Conservation (phyloP, 1,140 invertebrate species). For the Papilio polyxenes region DNA sequence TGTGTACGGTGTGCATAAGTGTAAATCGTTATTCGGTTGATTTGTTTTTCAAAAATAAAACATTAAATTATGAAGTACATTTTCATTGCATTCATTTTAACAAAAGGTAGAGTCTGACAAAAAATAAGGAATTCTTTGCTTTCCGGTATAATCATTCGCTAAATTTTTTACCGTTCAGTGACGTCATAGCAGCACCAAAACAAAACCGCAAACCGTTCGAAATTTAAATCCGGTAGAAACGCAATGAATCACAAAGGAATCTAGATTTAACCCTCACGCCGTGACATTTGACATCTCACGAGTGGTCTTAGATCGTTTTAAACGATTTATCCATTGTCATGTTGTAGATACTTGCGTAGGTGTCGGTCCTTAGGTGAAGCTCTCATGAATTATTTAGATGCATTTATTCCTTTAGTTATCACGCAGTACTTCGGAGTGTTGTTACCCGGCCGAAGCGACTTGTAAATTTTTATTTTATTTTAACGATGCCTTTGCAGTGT, state of each 20-base stretch:
- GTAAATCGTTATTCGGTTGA: too few species aligned
- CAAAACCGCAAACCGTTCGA: constrained; percentile 36
- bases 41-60: too few species aligned
- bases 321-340: constrained; percentile 65
- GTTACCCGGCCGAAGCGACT: constrained; percentile 27
- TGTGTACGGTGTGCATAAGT: too few species aligned
- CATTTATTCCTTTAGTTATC: constrained; percentile 54
- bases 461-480: constrained; percentile 37
- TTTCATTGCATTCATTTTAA: too few species aligned
- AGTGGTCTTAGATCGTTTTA: constrained; percentile 54
- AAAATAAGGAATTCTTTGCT: neutral
- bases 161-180: constrained; percentile 27
- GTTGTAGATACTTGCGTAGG: constrained; percentile 47
- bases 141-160: neutral
- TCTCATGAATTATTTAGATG: constrained; percentile 71
- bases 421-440: constrained; percentile 48
- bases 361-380: constrained; percentile 52
- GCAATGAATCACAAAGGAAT: constrained; percentile 56
- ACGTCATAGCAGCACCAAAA: constrained; percentile 34
- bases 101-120: neutral
- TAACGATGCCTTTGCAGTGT: neutral
- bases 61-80: too few species aligned
- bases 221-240: constrained; percentile 42
- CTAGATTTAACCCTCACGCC: constrained; percentile 62
- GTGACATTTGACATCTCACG: constrained; percentile 64